Percentiles rank a stretch among this genome's conserved stretches.
These are phyloP conservation scores for Phyllotreta cruciferae DNA, from an alignment of 2,888 invertebrate genomes.

Conservation along the genomic window DNA sequence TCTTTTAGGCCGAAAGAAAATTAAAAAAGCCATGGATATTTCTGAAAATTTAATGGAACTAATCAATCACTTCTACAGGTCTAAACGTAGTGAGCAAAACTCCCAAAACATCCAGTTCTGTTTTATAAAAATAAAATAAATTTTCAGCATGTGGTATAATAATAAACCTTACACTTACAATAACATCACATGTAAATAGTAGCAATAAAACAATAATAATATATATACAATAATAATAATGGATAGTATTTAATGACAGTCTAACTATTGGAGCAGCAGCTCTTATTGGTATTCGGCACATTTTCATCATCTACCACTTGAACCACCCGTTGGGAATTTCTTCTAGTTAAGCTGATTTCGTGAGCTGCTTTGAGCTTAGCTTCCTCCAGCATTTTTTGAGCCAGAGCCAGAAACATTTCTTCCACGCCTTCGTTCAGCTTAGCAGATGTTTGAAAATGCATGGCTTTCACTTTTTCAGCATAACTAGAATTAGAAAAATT, in stretches of 20 bases:
- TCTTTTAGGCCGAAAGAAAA: too few relatives aligned
- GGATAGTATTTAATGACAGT: not conserved
- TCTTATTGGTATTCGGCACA: slow-evolving; percentile 24
- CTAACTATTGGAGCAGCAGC: slow-evolving; percentile 25
- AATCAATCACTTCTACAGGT: too few relatives aligned
- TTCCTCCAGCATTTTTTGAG: slow-evolving; percentile 73
- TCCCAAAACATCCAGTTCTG: too few relatives aligned
- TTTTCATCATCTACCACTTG: slow-evolving; percentile 57
- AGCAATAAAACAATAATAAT: slow-evolving; percentile 23
- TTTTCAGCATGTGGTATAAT: too few relatives aligned
- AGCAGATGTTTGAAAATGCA: slow-evolving; percentile 92
- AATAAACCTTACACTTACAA: not conserved
- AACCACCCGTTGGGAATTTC: slow-evolving; percentile 56
- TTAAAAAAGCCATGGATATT: too few relatives aligned
- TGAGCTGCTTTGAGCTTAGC: slow-evolving; percentile 53
- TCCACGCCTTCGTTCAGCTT: slow-evolving; percentile 91
- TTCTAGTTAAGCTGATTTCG: slow-evolving; percentile 50
- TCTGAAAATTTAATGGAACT: too few relatives aligned
- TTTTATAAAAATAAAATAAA: too few relatives aligned
- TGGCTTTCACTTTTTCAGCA: slow-evolving; percentile 88
- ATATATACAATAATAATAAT: slow-evolving; percentile 21
- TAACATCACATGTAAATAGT: slow-evolving; percentile 30
- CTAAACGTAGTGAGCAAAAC: too few relatives aligned
- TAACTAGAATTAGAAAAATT: slow-evolving; percentile 72
- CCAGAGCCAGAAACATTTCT: slow-evolving; percentile 86